Conservation (phyloP, 2,113 vertebrate genomes). For the Chlorodrepanis virens region DNA sequence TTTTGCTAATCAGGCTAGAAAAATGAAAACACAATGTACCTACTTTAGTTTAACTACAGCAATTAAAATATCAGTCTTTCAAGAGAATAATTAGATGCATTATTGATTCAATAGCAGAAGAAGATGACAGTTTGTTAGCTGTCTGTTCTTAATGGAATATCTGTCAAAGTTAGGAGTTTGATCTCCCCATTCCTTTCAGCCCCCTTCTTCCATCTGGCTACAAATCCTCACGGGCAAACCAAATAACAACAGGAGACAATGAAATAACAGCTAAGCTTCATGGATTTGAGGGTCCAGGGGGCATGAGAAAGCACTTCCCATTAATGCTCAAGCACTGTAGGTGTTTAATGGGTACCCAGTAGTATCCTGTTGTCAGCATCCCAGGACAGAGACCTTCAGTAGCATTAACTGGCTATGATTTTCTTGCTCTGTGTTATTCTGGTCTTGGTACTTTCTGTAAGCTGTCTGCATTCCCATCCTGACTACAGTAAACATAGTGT, state of each 20-base stretch:
- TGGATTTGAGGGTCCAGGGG: neutral
- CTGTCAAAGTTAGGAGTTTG: neutral
- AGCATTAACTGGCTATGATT: neutral
- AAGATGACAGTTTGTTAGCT: neutral
- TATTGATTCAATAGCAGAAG: neutral
- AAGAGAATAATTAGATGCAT: neutral
- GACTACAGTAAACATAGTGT: neutral
- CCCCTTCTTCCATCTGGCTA: neutral
- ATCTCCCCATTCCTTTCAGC: neutral
- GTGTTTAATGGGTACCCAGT: neutral
- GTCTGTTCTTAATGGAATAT: neutral
- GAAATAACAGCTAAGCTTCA: neutral
- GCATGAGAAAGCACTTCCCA: neutral
- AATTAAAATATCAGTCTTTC: neutral
- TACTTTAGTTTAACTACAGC: neutral
- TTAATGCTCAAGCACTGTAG: neutral
- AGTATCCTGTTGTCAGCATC: neutral
- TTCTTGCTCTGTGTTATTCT: neutral
- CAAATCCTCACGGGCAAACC: neutral
- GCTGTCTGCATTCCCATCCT: neutral
- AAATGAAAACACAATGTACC: neutral
- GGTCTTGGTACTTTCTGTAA: neutral
- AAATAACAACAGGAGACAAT: neutral
- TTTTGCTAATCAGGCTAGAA: neutral
- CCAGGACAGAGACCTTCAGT: neutral